Evolutionary conservation across 1,140 invertebrate genomes (phyloP), one percentile per base, ranked within the genome.

Genomic region (Microplitis demolitor): DNA sequence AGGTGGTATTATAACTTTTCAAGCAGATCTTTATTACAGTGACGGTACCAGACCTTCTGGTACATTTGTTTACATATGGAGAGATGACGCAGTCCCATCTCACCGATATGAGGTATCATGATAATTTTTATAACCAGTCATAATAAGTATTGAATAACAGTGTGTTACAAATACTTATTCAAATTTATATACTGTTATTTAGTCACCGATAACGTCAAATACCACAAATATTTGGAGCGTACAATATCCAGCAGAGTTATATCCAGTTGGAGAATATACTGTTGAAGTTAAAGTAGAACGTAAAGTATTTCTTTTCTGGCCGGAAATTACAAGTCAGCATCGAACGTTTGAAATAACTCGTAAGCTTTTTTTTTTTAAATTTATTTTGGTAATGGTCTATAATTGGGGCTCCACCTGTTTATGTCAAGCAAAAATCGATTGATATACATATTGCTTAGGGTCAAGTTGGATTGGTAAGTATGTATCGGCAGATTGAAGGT

Each of bases 1-100:
- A 60, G 92, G 92, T 39, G 91, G 89, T 8, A 90, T 88, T 71
- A 88, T 93, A 51, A 90, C 89, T 62, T 92, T 93, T 78, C 89
- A 81, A 78, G 91, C 91, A n/a, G 86, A 88, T 74, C 79, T 93
- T 4, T 84, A 83, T 58, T 81, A 85, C 16, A 78, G 81, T 50
- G 73, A 85, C 71, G 87, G 84, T 4, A 37, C 71, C 2, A 80
- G 86, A 71, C 85, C 87, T 9, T 75, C 56, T 9, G 86, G 83
- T 37, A 77, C 45, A 1, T 90, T 86, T 79, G 77, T 56, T 56
- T 91, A 87, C 77, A 11, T 35, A 3, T 91, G 90, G 90, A 67
- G 53, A 61, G 92, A 93, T 83, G 85, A 91, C 87, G 88, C 87
- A 0, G 78, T 90, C 13, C 86, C 83, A 3, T 77, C 84, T 74